phyloP scores from a whole-genome alignment of 2,888 invertebrate genomes.

The Zygothrica quintamaculata region DNA sequence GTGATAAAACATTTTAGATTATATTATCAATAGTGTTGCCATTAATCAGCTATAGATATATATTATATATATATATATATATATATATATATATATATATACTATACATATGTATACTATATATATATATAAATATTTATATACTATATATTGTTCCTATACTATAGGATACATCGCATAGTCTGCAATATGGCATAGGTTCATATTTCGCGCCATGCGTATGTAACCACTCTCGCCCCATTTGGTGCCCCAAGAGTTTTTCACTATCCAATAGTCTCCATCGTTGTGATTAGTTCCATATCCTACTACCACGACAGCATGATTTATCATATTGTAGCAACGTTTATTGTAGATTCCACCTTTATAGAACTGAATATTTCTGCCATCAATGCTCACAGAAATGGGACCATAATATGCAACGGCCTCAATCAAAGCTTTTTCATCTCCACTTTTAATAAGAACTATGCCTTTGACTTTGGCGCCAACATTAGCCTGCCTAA shows the following conservation, averaged over 20 bases:
- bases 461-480: constrained; percentile 92
- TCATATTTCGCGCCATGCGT: constrained; percentile 91
- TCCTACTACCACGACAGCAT: constrained; percentile 86
- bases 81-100: too few relatives aligned
- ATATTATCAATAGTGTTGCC: too few relatives aligned
- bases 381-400: constrained; percentile 94
- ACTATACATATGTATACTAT: too few relatives aligned
- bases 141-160: too few relatives aligned
- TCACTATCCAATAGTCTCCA: constrained; percentile 88
- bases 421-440: constrained; percentile 89
- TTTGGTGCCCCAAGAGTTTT: constrained; percentile 88
- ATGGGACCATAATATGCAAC: constrained; percentile 93
- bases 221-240: constrained; percentile 95
- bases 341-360: constrained; percentile 89
- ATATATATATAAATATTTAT: too few relatives aligned
- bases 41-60: too few relatives aligned
- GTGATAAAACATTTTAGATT: too few relatives aligned
- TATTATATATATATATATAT: too few relatives aligned
- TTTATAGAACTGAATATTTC: constrained; percentile 92
- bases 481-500: constrained; percentile 87
- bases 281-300: constrained; percentile 82
- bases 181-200: too few relatives aligned
- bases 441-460: constrained; percentile 89
- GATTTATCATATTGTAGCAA: too few relatives aligned
- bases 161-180: too few relatives aligned